These are phyloP conservation scores for Amphipoea oculea DNA, from an alignment of 2,888 invertebrate species.

Conservation along the genomic window DNA sequence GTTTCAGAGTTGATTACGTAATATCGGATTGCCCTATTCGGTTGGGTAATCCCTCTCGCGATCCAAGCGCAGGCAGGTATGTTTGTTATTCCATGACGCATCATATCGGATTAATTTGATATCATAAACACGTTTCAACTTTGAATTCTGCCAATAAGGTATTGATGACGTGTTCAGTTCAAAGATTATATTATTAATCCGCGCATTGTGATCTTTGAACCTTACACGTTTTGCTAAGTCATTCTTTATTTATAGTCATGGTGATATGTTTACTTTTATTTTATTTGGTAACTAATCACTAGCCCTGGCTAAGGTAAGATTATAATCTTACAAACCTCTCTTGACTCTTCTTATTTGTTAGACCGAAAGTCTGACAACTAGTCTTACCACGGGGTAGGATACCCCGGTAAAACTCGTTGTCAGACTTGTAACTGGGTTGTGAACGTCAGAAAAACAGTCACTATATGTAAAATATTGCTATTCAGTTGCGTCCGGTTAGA, in stretches of 20 bases:
- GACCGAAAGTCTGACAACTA: neutral
- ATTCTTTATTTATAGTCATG: conserved; percentile 1
- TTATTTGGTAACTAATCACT: neutral
- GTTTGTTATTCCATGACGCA: neutral
- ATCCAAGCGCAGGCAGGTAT: neutral
- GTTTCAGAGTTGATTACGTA: neutral
- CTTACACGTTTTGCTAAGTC: conserved; percentile 10
- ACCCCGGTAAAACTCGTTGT: neutral
- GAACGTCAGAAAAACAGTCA: neutral
- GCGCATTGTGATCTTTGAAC: conserved; percentile 21
- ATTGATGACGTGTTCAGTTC: conserved; percentile 12
- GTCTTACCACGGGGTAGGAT: neutral
- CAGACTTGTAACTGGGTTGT: neutral
- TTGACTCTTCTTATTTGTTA: neutral
- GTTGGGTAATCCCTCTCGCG: neutral
- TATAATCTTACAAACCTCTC: neutral
- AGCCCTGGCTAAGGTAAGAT: too few relatives aligned
- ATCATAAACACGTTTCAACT: conserved; percentile 4
- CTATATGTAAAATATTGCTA: neutral
- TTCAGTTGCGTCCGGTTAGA: neutral
- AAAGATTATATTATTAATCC: conserved; percentile 20
- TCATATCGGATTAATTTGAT: conserved; percentile 2
- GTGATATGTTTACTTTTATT: neutral
- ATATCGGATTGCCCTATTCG: neutral
- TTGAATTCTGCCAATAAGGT: conserved; percentile 15